phyloP scores from a whole-genome alignment of 2,797 vertebrate genomes.

The Acanthurus lineatus region DNA sequence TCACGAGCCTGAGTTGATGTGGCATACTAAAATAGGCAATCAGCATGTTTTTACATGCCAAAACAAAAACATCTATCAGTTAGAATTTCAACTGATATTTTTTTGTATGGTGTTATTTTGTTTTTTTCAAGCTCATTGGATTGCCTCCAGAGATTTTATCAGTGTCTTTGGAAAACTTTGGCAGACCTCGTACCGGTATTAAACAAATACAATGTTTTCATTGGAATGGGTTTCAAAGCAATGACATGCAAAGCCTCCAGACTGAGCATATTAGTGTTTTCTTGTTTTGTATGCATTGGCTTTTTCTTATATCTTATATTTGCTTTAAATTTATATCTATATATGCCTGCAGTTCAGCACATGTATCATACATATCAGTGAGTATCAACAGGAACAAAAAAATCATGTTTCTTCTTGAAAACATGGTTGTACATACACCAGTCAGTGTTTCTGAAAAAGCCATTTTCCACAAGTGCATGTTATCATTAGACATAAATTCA shows the following conservation, averaged over 20 bases:
- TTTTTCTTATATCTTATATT: neutral
- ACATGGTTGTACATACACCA: neutral
- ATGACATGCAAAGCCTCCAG: neutral
- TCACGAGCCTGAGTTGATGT: neutral
- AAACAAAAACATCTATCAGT: constrained; percentile 13
- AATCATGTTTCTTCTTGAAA: no score
- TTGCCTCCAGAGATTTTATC: constrained; percentile 16
- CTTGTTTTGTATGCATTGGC: neutral
- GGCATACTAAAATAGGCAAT: constrained; percentile 11
- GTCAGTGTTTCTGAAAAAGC: neutral
- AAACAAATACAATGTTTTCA: constrained; percentile 25
- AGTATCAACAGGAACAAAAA: neutral
- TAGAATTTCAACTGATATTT: constrained; percentile 31
- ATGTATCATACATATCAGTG: constrained; percentile 7
- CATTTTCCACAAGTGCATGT: neutral
- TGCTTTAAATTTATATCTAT: neutral
- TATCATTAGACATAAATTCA: neutral
- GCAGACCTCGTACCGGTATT: constrained; percentile 24
- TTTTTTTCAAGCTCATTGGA: constrained; percentile 25
- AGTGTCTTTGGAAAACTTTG: constrained; percentile 24
- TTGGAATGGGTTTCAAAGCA: constrained; percentile 27
- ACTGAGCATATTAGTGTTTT: neutral
- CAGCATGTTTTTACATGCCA: neutral
- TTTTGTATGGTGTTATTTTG: constrained; percentile 33
- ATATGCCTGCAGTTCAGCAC: neutral